Percentiles rank a stretch among this genome's conserved stretches.
These are phyloP conservation scores for Xestia xanthographa DNA, from an alignment of 2,888 invertebrate species.

Conservation along the genomic window DNA sequence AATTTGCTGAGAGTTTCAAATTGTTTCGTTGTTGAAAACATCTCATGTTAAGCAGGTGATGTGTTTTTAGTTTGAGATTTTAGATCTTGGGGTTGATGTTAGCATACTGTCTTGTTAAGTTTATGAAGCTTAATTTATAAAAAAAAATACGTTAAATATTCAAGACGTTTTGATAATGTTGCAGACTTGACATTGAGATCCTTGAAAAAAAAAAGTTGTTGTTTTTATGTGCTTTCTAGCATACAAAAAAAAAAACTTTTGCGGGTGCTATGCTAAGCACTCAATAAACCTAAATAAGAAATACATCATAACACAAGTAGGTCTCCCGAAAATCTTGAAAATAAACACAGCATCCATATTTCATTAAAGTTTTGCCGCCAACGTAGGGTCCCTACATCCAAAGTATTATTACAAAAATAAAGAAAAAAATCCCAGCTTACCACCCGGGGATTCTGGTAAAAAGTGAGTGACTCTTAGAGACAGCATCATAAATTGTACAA, in stretches of 20 bases:
- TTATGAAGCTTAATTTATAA: not conserved
- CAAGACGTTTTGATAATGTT: not conserved
- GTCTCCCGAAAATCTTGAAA: conserved; percentile 7
- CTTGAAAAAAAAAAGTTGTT: not conserved
- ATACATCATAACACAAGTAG: not conserved
- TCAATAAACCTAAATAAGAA: not conserved
- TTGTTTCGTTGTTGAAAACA: conserved; percentile 57
- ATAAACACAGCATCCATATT: conserved; percentile 62
- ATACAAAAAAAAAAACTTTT: not conserved
- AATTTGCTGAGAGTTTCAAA: conserved; percentile 58
- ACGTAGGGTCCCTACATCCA: conserved; percentile 56
- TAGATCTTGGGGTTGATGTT: not conserved
- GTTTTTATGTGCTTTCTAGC: not conserved
- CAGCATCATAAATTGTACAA: conserved; percentile 65
- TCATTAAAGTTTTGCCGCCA: conserved; percentile 72
- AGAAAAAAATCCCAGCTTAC: conserved; percentile 56
- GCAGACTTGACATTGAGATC: not conserved
- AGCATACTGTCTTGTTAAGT: not conserved
- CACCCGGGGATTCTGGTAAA: conserved; percentile 64
- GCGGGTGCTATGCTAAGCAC: not conserved
- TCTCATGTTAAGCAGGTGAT: conserved; percentile 35
- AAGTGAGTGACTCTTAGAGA: conserved; percentile 71
- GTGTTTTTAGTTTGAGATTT: conserved; percentile 23
- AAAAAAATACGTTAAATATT: not conserved
- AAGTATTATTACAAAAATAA: conserved; percentile 74